Evolutionary conservation across 1,140 invertebrate species (phyloP).

Genomic region (Zaprionus gabonicus): DNA sequence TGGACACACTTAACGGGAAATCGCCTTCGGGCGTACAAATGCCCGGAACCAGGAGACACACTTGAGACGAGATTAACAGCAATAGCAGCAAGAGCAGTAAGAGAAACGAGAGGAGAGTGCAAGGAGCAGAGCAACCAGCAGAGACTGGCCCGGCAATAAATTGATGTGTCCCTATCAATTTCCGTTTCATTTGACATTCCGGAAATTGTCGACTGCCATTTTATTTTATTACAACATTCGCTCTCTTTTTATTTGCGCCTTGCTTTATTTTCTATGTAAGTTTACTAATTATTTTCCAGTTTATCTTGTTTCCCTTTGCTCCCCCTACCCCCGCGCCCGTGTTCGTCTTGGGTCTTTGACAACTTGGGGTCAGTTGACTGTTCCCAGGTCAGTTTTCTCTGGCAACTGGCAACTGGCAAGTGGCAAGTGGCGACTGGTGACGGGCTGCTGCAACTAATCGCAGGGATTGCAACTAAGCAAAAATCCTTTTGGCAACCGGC

Average conservation of each 20-base stretch:
- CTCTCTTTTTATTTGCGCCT: neutral
- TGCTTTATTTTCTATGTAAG: slow-evolving; percentile 17
- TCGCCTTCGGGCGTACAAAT: slow-evolving; percentile 14
- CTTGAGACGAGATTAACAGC: slow-evolving; percentile 14
- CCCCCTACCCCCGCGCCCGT: too few species aligned
- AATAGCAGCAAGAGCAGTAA: neutral
- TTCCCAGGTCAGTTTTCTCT: neutral
- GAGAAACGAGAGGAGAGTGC: neutral
- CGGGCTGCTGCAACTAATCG: slow-evolving; percentile 27
- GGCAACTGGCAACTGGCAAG: neutral
- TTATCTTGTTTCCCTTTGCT: slow-evolving; percentile 18
- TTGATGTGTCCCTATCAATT: slow-evolving; percentile 71
- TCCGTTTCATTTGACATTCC: slow-evolving; percentile 71
- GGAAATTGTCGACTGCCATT: slow-evolving; percentile 49
- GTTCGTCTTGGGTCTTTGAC: neutral
- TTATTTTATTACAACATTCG: slow-evolving; percentile 15
- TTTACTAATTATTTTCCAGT: slow-evolving; percentile 56
- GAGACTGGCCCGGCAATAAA: slow-evolving; percentile 40
- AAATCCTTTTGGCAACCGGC: slow-evolving; percentile 31
- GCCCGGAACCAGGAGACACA: slow-evolving; percentile 15
- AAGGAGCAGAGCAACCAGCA: slow-evolving; percentile 7
- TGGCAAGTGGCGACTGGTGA: neutral
- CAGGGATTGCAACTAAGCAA: slow-evolving; percentile 34
- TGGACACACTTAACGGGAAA: slow-evolving; percentile 52
- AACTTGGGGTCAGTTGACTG: neutral